Base-by-base conservation (phyloP, 2,113 vertebrate genomes). In the Carlito syrichta region DNA sequence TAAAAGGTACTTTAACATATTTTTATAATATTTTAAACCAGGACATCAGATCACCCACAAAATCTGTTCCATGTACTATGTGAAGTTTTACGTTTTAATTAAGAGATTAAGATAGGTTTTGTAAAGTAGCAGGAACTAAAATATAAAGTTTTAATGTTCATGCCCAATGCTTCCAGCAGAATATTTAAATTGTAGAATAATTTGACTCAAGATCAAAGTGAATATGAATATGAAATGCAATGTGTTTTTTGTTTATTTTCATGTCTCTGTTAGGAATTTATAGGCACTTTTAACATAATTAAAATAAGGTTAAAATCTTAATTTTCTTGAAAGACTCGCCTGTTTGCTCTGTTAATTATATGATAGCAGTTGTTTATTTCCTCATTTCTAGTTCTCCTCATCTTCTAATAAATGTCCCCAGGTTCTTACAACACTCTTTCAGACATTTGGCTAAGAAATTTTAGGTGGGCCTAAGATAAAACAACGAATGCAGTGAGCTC, bases 1-100 rank as follows among this genome's bases (percentile, higher is more conserved):
- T 99, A 88, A 99, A 99, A 99, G 99, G 99, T 99, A 99, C 97
- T 86, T 45, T 58, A 54, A 85, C 54, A 11, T 91, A 17, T 87
- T 83, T 89, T 96, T 95, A 94, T 86, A 17, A 79, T 69, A 73
- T 71, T 66, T 96, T 96, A 63, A 97, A 63, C n/a, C 94, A 62
- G 30, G 52, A 25, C 35, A 38, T 95, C 27, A 79, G 79, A 82
- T 88, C 45, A 79, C 30, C 27, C 32, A 74, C 22, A 52, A 95
- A 90, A 73, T 97, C 13, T 94, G 0, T 95, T 5, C 22, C 3
- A 8, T 79, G 6, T 96, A 48, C 68, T 38, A 56, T 93, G 52
- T 95, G 66, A 89, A 66, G 32, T 94, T 89, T 27, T 96, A 58
- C 4, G 45, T 95, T 97, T 95, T 91, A 96, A n/a, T 97, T 63